These are phyloP conservation scores for Polia nebulosa DNA, from an alignment of 2,888 invertebrate genomes.

Conservation along the genomic window DNA sequence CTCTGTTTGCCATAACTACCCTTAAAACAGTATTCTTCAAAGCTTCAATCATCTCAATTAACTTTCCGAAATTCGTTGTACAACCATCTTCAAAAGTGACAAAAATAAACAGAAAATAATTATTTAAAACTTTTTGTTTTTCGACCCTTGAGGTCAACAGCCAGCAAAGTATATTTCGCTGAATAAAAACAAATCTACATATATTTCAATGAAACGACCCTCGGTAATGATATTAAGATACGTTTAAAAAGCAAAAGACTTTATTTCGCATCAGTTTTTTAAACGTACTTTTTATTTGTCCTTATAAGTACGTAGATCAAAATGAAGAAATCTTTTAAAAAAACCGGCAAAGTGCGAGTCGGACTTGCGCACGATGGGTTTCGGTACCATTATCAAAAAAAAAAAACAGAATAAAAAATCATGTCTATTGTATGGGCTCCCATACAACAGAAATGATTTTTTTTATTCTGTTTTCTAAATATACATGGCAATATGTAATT, in stretches of 20 bases:
- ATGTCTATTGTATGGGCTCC: no score
- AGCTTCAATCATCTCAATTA: background rate
- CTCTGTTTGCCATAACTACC: no score
- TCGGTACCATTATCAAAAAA: no score
- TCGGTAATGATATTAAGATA: slow-evolving; percentile 4
- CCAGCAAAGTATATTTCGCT: background rate
- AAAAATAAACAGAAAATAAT: background rate
- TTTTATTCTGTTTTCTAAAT: no score
- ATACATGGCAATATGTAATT: no score
- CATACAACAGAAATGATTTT: no score
- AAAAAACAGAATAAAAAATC: no score
- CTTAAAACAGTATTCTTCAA: background rate
- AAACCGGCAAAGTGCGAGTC: no score
- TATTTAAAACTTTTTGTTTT: slow-evolving; percentile 1
- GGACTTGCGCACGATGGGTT: no score
- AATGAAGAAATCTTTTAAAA: no score
- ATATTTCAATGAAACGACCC: slow-evolving; percentile 11
- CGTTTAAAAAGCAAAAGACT: background rate
- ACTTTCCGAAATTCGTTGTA: background rate
- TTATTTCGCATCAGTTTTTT: background rate
- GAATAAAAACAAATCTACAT: slow-evolving; percentile 21
- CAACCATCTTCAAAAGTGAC: background rate
- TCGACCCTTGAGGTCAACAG: background rate
- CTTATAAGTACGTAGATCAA: background rate
- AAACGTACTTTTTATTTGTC: background rate